A percentile compares a stretch with the other conserved stretches of the same genome.
Conservation (phyloP, 2,888 invertebrate species). For the Chrysolina haemoptera region DNA sequence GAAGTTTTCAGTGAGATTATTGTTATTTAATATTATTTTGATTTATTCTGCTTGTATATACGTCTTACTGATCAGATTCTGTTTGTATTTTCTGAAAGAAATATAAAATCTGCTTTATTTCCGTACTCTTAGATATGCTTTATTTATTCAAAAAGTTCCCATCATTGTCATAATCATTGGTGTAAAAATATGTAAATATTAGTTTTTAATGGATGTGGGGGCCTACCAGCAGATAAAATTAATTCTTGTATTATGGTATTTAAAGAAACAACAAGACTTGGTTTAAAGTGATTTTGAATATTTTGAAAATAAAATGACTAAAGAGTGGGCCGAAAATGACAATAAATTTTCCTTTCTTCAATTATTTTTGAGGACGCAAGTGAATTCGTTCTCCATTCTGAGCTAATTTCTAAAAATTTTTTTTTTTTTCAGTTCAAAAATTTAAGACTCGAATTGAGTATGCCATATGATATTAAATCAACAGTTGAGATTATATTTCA, state of each 20-base stretch:
- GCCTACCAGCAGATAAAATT: slow-evolving; percentile 56
- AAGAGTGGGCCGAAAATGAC: slow-evolving; percentile 41
- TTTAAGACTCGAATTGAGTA: too few species aligned
- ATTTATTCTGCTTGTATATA: not conserved
- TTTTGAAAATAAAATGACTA: slow-evolving; percentile 38
- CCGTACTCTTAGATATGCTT: not conserved
- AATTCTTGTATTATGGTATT: slow-evolving; percentile 56
- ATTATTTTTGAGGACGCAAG: slow-evolving; percentile 22
- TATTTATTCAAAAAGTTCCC: slow-evolving; percentile 17
- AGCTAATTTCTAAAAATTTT: not conserved
- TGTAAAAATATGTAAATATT: slow-evolving; percentile 49
- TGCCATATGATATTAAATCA: too few species aligned
- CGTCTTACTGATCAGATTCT: not conserved
- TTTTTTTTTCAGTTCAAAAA: too few species aligned
- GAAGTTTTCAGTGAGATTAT: not conserved
- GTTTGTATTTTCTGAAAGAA: not conserved
- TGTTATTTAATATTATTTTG: not conserved
- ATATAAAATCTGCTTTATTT: not conserved
- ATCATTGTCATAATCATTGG: slow-evolving; percentile 26
- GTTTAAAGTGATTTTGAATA: slow-evolving; percentile 57
- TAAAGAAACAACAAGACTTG: slow-evolving; percentile 60
- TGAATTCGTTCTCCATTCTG: not conserved
- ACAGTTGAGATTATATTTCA: too few species aligned
- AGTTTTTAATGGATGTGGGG: slow-evolving; percentile 45
- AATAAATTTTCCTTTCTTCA: slow-evolving; percentile 4